Evolutionary conservation across 2,888 invertebrate species (phyloP), one percentile per base, ranked within the genome.

Genomic region (Eulithis testata): DNA sequence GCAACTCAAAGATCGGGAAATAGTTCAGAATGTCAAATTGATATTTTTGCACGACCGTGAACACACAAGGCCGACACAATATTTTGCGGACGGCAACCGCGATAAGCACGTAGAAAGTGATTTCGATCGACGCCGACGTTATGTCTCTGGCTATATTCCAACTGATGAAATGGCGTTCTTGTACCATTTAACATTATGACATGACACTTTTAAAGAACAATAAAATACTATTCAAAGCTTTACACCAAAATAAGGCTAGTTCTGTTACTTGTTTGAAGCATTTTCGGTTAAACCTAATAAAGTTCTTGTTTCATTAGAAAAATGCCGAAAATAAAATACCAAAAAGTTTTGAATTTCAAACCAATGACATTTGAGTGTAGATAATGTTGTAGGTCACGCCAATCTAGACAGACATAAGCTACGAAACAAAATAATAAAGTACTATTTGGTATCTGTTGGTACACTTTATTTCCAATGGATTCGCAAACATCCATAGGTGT

Each of bases 21-120:
- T 88, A 86, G 83, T 87, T 87, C 90, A 88, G 90, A 91, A 91
- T 91, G 90, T 90, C 89, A 90, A 85, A 85, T 88, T 86, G 89
- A 88, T 92, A 92, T 91, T 92, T 92, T 91, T 89, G 90, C 89
- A 80, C 85, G 90, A 80, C 91, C 90, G 79, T 91, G 91, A 89
- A 87, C 74, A 82, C 79, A 84, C 90, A 91, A 92, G 92, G 92
- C 85, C 88, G 78, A 68, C 72, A 76, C 79, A 81, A 82, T 87
- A 87, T 88, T 86, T 87, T 87, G 85, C 85, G 79, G 81, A 77
- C 82, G 84, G 82, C 77, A 74, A 79, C 58, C 14, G 40, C 85
- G 86, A 88, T 89, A 88, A 86, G 79, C 81, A 82, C 77, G 84
- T 88, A 88, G 88, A 92, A 91, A 91, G 90, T 90, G 89, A 91